Evolutionary conservation across 2,113 vertebrate genomes (phyloP).

Genomic region (Gadus chalcogrammus): DNA sequence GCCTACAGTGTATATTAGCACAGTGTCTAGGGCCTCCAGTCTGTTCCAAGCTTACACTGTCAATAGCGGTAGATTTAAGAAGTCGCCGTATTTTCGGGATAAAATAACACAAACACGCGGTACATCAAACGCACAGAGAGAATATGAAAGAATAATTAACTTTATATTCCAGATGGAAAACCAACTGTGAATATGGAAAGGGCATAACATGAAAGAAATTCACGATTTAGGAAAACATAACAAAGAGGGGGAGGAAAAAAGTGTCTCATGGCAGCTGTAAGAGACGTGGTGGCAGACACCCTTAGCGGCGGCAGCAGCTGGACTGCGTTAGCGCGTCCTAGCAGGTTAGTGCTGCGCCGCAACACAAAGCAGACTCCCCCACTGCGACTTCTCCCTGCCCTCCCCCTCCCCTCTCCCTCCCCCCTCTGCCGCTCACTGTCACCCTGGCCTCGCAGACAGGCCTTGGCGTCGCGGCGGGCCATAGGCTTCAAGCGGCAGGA

Average conservation of each 20-base stretch:
- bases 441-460: slow-evolving; percentile 42
- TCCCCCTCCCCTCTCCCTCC: no score
- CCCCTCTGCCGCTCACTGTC: slow-evolving; percentile 23
- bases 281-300: slow-evolving; percentile 13
- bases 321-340: slow-evolving; percentile 50
- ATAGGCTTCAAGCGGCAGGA: slow-evolving; percentile 18
- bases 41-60: no score
- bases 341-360: slow-evolving; percentile 38
- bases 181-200: neutral
- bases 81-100: no score
- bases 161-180: slow-evolving; percentile 10
- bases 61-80: no score
- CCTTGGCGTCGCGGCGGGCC: slow-evolving; percentile 48
- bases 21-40: neutral
- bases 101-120: no score
- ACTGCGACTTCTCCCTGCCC: no score
- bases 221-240: neutral
- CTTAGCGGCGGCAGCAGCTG: slow-evolving; percentile 48
- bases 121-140: no score
- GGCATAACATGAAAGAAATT: slow-evolving; percentile 9
- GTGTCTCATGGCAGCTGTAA: slow-evolving; percentile 23
- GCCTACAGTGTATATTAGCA: neutral
- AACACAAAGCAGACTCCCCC: slow-evolving; percentile 48
- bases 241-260: slow-evolving; percentile 5
- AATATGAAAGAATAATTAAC: no score